Evolutionary conservation across 2,888 invertebrate species (phyloP).

Genomic region (Lottia scabra): DNA sequence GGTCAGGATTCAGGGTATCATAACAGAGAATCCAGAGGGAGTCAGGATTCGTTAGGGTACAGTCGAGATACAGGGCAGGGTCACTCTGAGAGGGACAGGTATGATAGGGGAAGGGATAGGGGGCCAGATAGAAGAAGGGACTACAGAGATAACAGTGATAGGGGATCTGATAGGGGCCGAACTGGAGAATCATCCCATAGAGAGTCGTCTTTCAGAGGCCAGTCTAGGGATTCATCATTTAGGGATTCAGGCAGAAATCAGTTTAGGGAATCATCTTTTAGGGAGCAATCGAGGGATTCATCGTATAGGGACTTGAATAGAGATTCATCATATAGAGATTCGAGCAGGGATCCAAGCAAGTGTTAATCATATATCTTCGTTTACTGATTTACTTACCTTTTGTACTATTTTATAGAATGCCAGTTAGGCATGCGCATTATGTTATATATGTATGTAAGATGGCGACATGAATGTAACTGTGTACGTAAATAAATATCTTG

Average conservation of each 20-base stretch:
- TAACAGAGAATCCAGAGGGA: conserved; percentile 10
- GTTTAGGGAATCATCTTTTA: not conserved
- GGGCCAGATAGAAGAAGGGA: conserved; percentile 17
- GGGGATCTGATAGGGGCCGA: conserved; percentile 2
- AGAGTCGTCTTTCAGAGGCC: conserved; percentile 7
- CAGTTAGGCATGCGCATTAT: too few relatives aligned
- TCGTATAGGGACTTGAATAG: too few relatives aligned
- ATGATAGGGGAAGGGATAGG: conserved; percentile 11
- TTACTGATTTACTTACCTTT: too few relatives aligned
- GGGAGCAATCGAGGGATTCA: not conserved
- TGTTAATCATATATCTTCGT: too few relatives aligned
- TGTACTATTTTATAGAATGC: too few relatives aligned
- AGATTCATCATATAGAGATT: too few relatives aligned
- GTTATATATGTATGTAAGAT: too few relatives aligned
- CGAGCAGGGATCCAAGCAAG: too few relatives aligned
- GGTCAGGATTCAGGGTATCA: not conserved
- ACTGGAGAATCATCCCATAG: conserved; percentile 12
- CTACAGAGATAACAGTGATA: conserved; percentile 15
- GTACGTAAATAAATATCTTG: too few relatives aligned
- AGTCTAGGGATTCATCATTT: not conserved
- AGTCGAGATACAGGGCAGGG: too few relatives aligned
- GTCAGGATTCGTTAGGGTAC: too few relatives aligned
- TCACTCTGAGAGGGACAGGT: not conserved
- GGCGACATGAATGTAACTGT: too few relatives aligned
- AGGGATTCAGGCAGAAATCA: not conserved